Percentiles rank a stretch among this genome's conserved stretches.
These are phyloP conservation scores for Hirtodrosophila cameraria DNA, from an alignment of 2,888 invertebrate species.

Conservation along the genomic window DNA sequence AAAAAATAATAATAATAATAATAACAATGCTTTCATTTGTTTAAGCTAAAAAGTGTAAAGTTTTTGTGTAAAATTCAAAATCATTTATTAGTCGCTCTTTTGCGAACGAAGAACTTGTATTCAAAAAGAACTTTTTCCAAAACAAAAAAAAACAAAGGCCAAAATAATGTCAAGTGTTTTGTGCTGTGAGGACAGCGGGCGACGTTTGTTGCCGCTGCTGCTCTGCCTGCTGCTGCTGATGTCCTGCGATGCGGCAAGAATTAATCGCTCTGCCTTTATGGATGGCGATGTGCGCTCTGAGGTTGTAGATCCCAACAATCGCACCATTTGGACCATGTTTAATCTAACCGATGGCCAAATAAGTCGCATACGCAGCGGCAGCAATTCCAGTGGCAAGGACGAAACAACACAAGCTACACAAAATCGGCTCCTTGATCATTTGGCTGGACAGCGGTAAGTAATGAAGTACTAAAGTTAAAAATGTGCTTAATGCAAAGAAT, in stretches of 20 bases:
- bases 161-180: constrained; percentile 46
- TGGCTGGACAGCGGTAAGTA: constrained; percentile 77
- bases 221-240: constrained; percentile 51
- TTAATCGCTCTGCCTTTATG: constrained; percentile 68
- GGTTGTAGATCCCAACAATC: constrained; percentile 80
- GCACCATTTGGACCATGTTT: constrained; percentile 78
- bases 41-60: constrained; percentile 6
- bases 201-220: constrained; percentile 38
- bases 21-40: constrained; percentile 21
- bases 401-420: constrained; percentile 63
- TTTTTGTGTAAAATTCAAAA: constrained; percentile 10
- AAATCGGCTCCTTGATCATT: constrained; percentile 69
- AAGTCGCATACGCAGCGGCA: constrained; percentile 71
- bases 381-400: constrained; percentile 69
- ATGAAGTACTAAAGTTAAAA: background rate
- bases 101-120: constrained; percentile 8
- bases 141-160: constrained; percentile 1
- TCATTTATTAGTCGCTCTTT: constrained; percentile 4
- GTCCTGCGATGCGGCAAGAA: constrained; percentile 59
- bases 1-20: no score
- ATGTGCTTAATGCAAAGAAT: constrained; percentile 1
- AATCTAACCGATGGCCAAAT: constrained; percentile 82
- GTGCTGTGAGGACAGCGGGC: constrained; percentile 33
- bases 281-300: constrained; percentile 78
- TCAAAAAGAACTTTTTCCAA: background rate